Evolutionary conservation across 2,888 invertebrate species (phyloP).

Genomic region (Drosophila subquinaria): DNA sequence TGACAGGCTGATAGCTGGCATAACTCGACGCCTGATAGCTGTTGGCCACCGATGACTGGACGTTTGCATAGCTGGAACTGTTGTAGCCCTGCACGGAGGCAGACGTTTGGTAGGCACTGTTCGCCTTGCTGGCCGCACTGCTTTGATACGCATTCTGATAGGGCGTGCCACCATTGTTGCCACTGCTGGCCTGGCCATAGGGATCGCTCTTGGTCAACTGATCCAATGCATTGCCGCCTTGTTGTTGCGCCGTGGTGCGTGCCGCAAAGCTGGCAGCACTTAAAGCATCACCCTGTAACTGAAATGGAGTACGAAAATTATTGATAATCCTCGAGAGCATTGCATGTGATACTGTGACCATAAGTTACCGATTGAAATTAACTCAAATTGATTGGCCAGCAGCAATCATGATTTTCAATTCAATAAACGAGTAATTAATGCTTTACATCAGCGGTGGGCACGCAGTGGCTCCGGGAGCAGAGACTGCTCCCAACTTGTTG

Average conservation of each 20-base stretch:
- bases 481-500: too few relatives aligned
- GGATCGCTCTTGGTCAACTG: conserved; percentile 85
- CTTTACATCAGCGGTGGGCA: background rate
- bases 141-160: conserved; percentile 85
- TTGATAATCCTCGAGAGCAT: background rate
- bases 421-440: background rate
- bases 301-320: background rate
- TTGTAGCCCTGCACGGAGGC: conserved; percentile 83
- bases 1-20: conserved; percentile 84
- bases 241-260: conserved; percentile 78
- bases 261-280: conserved; percentile 81
- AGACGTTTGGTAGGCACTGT: conserved; percentile 82
- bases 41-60: conserved; percentile 84
- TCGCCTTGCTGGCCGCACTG: conserved; percentile 80
- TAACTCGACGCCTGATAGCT: conserved; percentile 85
- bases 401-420: background rate
- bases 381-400: too few relatives aligned
- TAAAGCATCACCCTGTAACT: conserved; percentile 81
- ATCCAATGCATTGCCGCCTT: conserved; percentile 81
- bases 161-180: conserved; percentile 63
- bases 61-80: conserved; percentile 84
- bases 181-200: conserved; percentile 83
- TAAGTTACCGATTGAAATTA: too few relatives aligned
- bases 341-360: background rate
- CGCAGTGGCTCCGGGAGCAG: too few relatives aligned